Evolutionary conservation across 2,797 vertebrate species (phyloP).

Genomic region (Thripadectes ignobilis): DNA sequence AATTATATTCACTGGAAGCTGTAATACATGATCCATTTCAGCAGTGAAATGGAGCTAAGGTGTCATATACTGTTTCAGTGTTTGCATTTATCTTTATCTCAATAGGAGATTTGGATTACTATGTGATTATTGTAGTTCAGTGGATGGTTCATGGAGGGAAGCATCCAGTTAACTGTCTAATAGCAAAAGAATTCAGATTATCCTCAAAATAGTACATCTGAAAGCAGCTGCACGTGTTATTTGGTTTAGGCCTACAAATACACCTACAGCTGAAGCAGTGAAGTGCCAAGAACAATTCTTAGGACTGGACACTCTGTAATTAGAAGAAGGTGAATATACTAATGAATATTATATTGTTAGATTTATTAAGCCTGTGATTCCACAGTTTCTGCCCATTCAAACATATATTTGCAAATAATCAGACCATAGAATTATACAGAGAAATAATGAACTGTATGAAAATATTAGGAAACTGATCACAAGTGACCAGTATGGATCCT

Average conservation of each 20-base stretch:
- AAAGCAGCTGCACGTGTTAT: neutral
- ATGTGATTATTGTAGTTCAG: neutral
- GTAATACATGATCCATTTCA: neutral
- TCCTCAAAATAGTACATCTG: neutral
- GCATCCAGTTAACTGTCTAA: neutral
- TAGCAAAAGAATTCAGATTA: neutral
- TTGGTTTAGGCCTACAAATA: neutral
- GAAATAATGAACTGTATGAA: neutral
- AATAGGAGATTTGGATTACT: neutral
- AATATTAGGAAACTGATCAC: neutral
- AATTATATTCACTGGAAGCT: neutral
- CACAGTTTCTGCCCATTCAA: neutral
- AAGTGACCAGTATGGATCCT: neutral
- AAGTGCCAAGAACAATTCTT: neutral
- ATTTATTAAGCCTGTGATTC: neutral
- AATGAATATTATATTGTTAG: neutral
- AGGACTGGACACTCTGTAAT: neutral
- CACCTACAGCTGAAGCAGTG: neutral
- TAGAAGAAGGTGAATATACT: neutral
- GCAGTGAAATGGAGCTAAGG: neutral
- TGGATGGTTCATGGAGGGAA: neutral
- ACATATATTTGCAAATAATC: neutral
- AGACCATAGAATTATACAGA: neutral
- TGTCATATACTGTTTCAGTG: neutral
- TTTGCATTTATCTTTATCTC: slow-evolving; percentile 29